These are phyloP conservation scores for Pegoplata infirma DNA, from an alignment of 2,888 invertebrate species.

Conservation along the genomic window DNA sequence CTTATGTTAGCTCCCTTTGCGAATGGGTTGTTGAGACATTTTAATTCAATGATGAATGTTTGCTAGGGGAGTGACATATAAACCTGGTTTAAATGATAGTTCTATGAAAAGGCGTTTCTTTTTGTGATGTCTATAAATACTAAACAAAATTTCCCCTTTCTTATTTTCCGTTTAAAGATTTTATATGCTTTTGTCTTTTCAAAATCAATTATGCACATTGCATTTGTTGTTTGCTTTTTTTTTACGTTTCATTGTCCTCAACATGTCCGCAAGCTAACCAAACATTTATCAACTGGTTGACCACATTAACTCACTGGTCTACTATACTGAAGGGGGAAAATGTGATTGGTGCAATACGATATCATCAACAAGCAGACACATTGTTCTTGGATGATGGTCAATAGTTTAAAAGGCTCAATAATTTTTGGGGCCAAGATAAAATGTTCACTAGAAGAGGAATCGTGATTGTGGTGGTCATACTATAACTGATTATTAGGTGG, in stretches of 20 bases:
- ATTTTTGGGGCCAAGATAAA: too few species aligned
- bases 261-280: constrained; percentile 76
- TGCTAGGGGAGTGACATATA: constrained; percentile 50
- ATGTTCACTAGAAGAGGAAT: too few species aligned
- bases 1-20: constrained; percentile 8
- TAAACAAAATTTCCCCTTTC: constrained; percentile 21
- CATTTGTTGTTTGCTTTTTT: constrained; percentile 24
- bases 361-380: constrained; percentile 16
- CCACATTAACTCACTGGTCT: constrained; percentile 55
- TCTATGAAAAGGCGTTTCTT: constrained; percentile 38
- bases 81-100: constrained; percentile 41
- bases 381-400: not conserved
- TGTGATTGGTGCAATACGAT: constrained; percentile 52
- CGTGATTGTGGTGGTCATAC: too few species aligned
- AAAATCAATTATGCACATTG: constrained; percentile 58
- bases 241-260: constrained; percentile 70
- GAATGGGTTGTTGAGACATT: constrained; percentile 32
- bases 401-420: not conserved
- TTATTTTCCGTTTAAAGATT: constrained; percentile 20
- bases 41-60: constrained; percentile 55
- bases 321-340: constrained; percentile 4
- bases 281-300: constrained; percentile 74
- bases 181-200: constrained; percentile 42
- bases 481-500: too few species aligned
- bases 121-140: constrained; percentile 29